Percentiles rank a stretch among this genome's conserved stretches.
phyloP scores from a whole-genome alignment of 2,888 invertebrate genomes.

The Drosophila meridiana region DNA sequence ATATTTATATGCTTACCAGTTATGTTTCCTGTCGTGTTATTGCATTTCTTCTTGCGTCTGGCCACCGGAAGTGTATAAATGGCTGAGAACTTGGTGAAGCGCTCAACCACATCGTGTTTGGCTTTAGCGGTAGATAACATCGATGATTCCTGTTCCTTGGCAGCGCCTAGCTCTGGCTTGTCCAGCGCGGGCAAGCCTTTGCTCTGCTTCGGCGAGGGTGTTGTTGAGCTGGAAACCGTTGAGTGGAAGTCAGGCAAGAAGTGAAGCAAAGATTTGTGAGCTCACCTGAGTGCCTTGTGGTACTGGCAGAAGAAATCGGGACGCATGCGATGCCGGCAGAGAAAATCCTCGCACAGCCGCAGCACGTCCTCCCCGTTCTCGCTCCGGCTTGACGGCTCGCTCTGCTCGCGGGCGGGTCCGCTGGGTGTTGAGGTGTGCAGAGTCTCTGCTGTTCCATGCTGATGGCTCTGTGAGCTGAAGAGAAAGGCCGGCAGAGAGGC shows the following conservation, averaged over 20 bases:
- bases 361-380: slow-evolving; percentile 72
- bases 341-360: slow-evolving; percentile 88
- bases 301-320: slow-evolving; percentile 92
- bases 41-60: slow-evolving; percentile 70
- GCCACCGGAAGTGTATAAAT: slow-evolving; percentile 83
- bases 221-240: slow-evolving; percentile 55
- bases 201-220: slow-evolving; percentile 66
- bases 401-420: slow-evolving; percentile 7
- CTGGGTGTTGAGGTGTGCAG: slow-evolving; percentile 25
- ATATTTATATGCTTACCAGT: slow-evolving; percentile 55
- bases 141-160: slow-evolving; percentile 44
- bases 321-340: slow-evolving; percentile 88
- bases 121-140: slow-evolving; percentile 28
- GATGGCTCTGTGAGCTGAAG: slow-evolving; percentile 34
- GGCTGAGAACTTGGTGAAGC: slow-evolving; percentile 81
- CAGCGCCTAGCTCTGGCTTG: slow-evolving; percentile 10
- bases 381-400: slow-evolving; percentile 40
- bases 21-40: slow-evolving; percentile 70
- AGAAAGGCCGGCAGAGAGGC: slow-evolving; percentile 69
- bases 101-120: slow-evolving; percentile 65
- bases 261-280: background rate
- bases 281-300: slow-evolving; percentile 86
- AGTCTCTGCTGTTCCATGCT: slow-evolving; percentile 12
- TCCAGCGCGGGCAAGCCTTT: slow-evolving; percentile 53
- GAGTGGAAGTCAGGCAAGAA: background rate